Base-by-base conservation (phyloP, 35 echinoderm and acorn worm genomes). In the Heliocidaris tuberculata region DNA sequence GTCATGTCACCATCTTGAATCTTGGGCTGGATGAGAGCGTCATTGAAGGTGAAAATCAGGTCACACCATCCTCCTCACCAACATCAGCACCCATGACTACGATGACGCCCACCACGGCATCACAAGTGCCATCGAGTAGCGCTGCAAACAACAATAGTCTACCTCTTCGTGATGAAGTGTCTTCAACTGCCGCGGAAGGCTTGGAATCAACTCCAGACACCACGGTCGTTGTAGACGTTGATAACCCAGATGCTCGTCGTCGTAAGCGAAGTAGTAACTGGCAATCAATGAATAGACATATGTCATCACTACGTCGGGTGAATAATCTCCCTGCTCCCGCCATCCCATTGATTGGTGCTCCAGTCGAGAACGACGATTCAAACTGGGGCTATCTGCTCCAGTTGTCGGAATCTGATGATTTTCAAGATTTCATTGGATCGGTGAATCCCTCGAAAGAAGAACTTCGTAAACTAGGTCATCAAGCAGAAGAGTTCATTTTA, bases 401-500 rank as follows among this genome's bases (percentile, higher is more conserved):
- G 91, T 48, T 52, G 13, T 93, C 95, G 2, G 89, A 85, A 48
- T 31, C 90, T 29, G 95, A 96, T 49, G 95, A 96, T 94, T 96
- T 96, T 52, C 92, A 86, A 29, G 95, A 96, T 88, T 85, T 96
- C 10, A 48, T 92, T 7, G 92, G 92, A 15, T 92, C 92, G 27
- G 94, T 96, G 7, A 97, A 90, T 48, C 95, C 95, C 11, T 94
- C 95, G 4, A 56, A 86, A 78, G 42, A 90, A 35, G 97, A 97
- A 86, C 61, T 97, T 15, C 48, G 12, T 13, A 32, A 42, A 11
- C 50, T 96, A 4, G 97, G 97, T 15, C 97, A 97, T 32, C 95
- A 97, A 85, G 85, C 95, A 2, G 50, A 88, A 29, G 95, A 96
- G 12, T 96, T 97, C 59, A 97, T 97, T 31, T 10, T 95, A 27